Conservation (phyloP, 2,797 vertebrate genomes). For the Pseudochirops corinnae region DNA sequence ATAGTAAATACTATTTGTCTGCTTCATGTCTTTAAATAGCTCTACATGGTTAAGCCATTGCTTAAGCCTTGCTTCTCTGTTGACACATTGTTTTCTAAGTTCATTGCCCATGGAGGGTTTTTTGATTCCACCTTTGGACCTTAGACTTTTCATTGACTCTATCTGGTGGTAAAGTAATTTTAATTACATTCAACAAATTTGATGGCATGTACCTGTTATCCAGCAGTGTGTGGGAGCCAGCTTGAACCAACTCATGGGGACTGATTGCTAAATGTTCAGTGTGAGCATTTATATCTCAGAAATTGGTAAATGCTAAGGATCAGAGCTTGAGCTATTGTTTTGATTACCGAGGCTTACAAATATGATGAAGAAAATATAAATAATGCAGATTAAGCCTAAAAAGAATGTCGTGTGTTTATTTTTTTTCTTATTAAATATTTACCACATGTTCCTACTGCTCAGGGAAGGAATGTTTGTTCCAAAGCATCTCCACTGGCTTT, state of each 20-base stretch:
- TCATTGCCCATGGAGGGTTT: background rate
- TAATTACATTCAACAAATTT: background rate
- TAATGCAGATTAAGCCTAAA: background rate
- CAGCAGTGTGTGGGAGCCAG: background rate
- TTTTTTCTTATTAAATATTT: background rate
- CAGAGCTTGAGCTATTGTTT: background rate
- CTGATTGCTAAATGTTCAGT: background rate
- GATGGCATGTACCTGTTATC: background rate
- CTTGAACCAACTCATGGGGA: background rate
- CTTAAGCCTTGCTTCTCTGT: background rate
- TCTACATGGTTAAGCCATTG: background rate
- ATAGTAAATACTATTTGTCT: background rate
- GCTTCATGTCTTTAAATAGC: background rate
- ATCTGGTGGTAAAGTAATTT: background rate
- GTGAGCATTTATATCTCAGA: background rate
- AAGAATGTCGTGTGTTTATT: background rate
- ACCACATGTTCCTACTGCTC: background rate
- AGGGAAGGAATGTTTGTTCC: background rate
- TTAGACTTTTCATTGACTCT: background rate
- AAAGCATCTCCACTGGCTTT: background rate
- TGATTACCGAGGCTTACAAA: background rate
- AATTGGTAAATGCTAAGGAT: background rate
- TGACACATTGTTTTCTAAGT: background rate
- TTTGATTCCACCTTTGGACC: background rate
- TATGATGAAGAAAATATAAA: background rate